These are phyloP conservation scores for Saguinus midas DNA, from an alignment of 2,113 vertebrate species.

Conservation along the genomic window DNA sequence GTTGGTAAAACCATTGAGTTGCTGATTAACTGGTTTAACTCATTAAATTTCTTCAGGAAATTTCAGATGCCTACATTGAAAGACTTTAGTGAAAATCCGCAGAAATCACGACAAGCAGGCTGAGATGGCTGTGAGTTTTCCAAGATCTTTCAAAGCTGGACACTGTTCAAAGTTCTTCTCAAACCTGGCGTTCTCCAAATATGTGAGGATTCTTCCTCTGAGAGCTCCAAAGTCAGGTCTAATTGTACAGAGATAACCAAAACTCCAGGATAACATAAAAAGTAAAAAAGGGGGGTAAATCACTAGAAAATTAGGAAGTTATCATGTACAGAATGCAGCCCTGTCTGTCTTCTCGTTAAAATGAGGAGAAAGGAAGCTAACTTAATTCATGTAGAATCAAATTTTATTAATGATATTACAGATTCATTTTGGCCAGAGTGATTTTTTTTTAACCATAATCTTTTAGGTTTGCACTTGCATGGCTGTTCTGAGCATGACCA, in stretches of 20 bases:
- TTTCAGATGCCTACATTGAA: background rate
- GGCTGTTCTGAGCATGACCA: background rate
- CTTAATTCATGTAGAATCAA: background rate
- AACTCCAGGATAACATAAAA: background rate
- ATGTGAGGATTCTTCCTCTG: background rate
- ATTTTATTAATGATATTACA: background rate
- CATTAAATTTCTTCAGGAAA: background rate
- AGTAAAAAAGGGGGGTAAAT: background rate
- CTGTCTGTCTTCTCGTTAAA: background rate
- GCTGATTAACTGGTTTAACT: background rate
- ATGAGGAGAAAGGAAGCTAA: background rate
- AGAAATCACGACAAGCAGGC: background rate
- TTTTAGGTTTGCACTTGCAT: background rate
- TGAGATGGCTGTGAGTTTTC: background rate
- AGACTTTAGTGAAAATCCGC: background rate
- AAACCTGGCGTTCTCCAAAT: background rate
- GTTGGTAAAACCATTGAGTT: background rate
- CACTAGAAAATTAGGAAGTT: background rate
- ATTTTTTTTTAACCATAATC: background rate
- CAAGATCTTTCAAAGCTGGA: background rate
- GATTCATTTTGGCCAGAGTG: background rate
- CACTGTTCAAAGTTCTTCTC: background rate
- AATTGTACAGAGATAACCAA: background rate
- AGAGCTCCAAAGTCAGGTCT: background rate
- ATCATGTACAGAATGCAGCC: fast-evolving